Base-by-base conservation (phyloP, 2,113 vertebrate genomes). In the Rallus limicola region DNA sequence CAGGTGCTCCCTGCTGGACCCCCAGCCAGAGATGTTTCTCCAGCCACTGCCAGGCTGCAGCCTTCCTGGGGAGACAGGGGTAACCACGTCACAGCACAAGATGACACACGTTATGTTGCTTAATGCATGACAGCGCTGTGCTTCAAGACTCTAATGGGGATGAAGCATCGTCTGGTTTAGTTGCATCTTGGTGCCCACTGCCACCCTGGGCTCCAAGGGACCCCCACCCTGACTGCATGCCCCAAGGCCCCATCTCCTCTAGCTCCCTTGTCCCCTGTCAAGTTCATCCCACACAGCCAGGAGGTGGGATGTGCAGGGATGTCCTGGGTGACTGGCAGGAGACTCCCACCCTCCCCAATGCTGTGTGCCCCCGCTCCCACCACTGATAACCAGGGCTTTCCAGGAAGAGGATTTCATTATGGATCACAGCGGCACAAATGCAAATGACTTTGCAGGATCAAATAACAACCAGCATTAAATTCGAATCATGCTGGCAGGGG, bases 71-170 rank as follows among this genome's bases (percentile, higher is more conserved):
- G 13, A 36, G 62, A 59, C 3, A 0, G 0, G 10, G 29, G 20
- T 1, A 31, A 62, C 10, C 40, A n/a, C 0, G 1, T 3, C 2
- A 1, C 72, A 58, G 85, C 69, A 28, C 44, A 40, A 62, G 17
- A 48, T 0, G 1, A 52, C 2, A 1, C 2, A 3, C n/a, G 14
- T 74, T 18, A n/a, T 38, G 26, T 40, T 59, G 74, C 23, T 62
- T 48, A 23, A 38, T 24, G 34, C 55, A 13, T 0, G 3, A 26
- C 38, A 33, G 5, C 1, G 2, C 34, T 21, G 34, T 58, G 50
- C 78, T 44, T 76, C 16, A 3, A 3, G 48, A 78, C 23, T 76
- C 71, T 60, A 63, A 42, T 46, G 16, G 25, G 19, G 17, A 18
- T 34, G 34, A 77, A 23, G 13, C 1, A 0, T 33, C 60, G 26